Conservation (phyloP, 2,113 vertebrate species). For the Siniperca chuatsi region DNA sequence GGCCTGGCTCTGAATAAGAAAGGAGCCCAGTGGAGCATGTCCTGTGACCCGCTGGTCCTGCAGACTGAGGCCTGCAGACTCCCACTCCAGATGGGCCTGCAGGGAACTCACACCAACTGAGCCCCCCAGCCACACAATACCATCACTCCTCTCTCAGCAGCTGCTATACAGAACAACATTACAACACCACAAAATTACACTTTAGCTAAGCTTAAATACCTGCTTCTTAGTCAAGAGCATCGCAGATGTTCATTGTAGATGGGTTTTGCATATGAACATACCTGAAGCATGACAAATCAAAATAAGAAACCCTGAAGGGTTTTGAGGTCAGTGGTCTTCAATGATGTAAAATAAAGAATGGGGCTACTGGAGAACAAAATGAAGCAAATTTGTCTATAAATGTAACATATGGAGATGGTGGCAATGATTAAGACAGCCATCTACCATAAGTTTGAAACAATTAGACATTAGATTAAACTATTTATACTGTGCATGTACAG, state of each 20-base stretch:
- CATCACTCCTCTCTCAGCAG: slow-evolving; percentile 68
- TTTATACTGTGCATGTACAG: neutral
- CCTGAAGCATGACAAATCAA: slow-evolving; percentile 62
- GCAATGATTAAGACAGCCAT: neutral
- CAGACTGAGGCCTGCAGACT: slow-evolving; percentile 57
- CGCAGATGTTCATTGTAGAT: slow-evolving; percentile 70
- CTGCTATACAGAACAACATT: slow-evolving; percentile 71
- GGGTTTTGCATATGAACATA: slow-evolving; percentile 68
- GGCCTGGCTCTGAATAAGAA: slow-evolving; percentile 73
- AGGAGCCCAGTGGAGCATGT: slow-evolving; percentile 77
- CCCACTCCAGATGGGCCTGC: slow-evolving; percentile 78
- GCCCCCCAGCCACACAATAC: slow-evolving; percentile 68
- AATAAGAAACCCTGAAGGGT: slow-evolving; percentile 62
- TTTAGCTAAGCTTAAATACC: slow-evolving; percentile 62
- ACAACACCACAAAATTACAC: slow-evolving; percentile 68
- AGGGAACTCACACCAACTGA: slow-evolving; percentile 70
- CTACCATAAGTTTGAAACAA: neutral
- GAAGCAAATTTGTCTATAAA: slow-evolving; percentile 15
- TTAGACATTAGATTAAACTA: neutral
- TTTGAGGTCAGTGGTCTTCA: slow-evolving; percentile 58
- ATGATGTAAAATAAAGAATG: slow-evolving; percentile 35
- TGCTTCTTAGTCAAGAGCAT: slow-evolving; percentile 61
- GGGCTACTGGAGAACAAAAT: slow-evolving; percentile 25
- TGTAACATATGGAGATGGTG: slow-evolving; percentile 16
- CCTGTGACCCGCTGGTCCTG: slow-evolving; percentile 56